These are phyloP conservation scores for Hyles lineata DNA, from an alignment of 2,888 invertebrate genomes.

Conservation along the genomic window DNA sequence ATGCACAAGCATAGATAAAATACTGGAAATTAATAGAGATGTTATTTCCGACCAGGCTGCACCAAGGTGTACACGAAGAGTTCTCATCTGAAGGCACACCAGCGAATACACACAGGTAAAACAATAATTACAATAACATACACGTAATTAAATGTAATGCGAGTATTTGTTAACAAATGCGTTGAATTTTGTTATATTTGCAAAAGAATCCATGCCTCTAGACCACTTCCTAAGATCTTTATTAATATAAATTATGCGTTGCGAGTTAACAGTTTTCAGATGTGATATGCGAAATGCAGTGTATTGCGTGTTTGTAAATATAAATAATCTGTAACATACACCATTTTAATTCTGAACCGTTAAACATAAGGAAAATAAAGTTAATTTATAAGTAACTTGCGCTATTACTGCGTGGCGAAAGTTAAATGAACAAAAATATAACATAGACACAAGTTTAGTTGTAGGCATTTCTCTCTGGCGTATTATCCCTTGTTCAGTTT, in stretches of 20 bases:
- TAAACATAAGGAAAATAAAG: neutral
- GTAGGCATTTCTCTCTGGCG: slow-evolving; percentile 19
- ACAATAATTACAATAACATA: slow-evolving; percentile 34
- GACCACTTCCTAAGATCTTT: slow-evolving; percentile 2
- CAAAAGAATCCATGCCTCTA: neutral
- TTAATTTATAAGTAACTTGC: slow-evolving; percentile 13
- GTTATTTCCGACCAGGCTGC: slow-evolving; percentile 89
- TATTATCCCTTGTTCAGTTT: slow-evolving; percentile 50
- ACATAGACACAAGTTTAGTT: slow-evolving; percentile 7
- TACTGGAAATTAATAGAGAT: neutral
- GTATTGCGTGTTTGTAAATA: slow-evolving; percentile 3
- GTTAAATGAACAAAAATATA: slow-evolving; percentile 27
- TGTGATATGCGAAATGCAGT: slow-evolving; percentile 18
- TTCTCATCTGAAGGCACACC: slow-evolving; percentile 98
- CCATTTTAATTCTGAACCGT: neutral
- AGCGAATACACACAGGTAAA: slow-evolving; percentile 98
- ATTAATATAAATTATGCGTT: slow-evolving; percentile 23
- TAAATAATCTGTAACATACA: neutral
- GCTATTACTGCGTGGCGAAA: slow-evolving; percentile 31
- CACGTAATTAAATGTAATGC: neutral
- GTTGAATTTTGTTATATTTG: neutral
- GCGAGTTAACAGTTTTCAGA: slow-evolving; percentile 30
- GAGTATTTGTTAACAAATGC: neutral
- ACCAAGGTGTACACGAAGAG: slow-evolving; percentile 99
- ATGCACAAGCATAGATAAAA: neutral